Conservation (phyloP, 1,140 invertebrate species). For the Potamilus streckersoni region DNA sequence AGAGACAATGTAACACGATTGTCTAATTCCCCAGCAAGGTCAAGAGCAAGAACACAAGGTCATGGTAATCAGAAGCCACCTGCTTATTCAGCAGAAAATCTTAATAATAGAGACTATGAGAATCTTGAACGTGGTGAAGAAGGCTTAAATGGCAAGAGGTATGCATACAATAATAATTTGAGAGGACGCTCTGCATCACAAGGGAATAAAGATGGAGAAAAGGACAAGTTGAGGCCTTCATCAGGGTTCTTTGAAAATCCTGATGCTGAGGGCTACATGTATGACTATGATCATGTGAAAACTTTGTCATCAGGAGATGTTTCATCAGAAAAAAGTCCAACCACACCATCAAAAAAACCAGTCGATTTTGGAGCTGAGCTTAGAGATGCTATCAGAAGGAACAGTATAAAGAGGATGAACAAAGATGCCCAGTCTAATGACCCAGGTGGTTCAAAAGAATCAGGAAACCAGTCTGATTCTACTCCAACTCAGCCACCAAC, state of each 20-base stretch:
- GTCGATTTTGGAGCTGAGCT: conserved; percentile 26
- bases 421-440: conserved; percentile 9
- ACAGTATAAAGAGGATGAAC: conserved; percentile 16
- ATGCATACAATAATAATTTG: not conserved
- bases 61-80: not conserved
- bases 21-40: conserved; percentile 23
- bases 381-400: conserved; percentile 13
- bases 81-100: not conserved
- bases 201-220: no score
- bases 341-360: conserved; percentile 8
- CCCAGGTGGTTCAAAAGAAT: conserved; percentile 2
- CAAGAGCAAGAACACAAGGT: conserved; percentile 8
- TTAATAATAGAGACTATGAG: conserved; percentile 19
- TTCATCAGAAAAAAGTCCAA: not conserved
- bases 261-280: conserved; percentile 31
- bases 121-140: conserved; percentile 12
- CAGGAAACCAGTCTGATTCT: no score
- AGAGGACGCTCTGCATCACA: not conserved
- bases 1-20: conserved; percentile 18
- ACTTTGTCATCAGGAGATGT: conserved; percentile 17
- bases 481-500: no score
- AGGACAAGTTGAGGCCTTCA: no score
- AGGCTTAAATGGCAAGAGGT: not conserved
- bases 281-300: conserved; percentile 34
- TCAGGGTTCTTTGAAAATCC: conserved; percentile 24